Conservation (phyloP, 2,888 invertebrate genomes). For the Melolontha melolontha region DNA sequence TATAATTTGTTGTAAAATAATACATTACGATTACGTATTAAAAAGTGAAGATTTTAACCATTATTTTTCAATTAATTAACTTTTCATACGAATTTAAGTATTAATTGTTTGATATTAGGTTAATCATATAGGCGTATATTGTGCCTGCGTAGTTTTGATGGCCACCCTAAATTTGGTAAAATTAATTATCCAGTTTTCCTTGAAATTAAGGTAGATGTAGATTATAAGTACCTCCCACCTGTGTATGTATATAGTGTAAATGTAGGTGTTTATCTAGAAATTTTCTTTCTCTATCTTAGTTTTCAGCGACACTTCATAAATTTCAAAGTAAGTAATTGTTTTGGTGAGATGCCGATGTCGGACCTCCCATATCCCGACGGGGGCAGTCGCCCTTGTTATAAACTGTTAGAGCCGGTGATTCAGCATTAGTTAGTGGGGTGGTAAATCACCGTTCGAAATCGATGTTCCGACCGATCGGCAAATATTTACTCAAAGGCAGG, state of each 20-base stretch:
- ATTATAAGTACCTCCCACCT: too few species aligned
- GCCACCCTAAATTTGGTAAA: too few species aligned
- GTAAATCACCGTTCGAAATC: conserved; percentile 61
- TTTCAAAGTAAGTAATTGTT: conserved; percentile 55
- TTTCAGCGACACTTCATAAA: conserved; percentile 45
- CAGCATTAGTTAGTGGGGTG: conserved; percentile 55
- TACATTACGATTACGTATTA: too few species aligned
- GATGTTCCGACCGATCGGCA: conserved; percentile 60
- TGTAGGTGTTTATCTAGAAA: conserved; percentile 41
- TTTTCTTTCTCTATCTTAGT: conserved; percentile 32
- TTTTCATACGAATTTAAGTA: too few species aligned
- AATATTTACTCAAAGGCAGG: conserved; percentile 64
- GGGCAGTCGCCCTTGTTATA: conserved; percentile 45
- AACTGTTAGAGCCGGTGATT: conserved; percentile 58
- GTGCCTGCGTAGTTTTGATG: too few species aligned
- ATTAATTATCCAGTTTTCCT: too few species aligned
- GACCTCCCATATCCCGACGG: conserved; percentile 59
- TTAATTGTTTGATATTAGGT: too few species aligned
- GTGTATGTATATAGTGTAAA: neutral
- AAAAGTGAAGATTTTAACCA: too few species aligned
- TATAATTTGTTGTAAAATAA: too few species aligned
- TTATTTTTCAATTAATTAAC: too few species aligned
- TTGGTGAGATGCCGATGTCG: conserved; percentile 59
- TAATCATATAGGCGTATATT: too few species aligned
- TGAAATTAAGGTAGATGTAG: too few species aligned